Base-by-base conservation (phyloP, 2,888 invertebrate species). In the Clivina fossor region DNA sequence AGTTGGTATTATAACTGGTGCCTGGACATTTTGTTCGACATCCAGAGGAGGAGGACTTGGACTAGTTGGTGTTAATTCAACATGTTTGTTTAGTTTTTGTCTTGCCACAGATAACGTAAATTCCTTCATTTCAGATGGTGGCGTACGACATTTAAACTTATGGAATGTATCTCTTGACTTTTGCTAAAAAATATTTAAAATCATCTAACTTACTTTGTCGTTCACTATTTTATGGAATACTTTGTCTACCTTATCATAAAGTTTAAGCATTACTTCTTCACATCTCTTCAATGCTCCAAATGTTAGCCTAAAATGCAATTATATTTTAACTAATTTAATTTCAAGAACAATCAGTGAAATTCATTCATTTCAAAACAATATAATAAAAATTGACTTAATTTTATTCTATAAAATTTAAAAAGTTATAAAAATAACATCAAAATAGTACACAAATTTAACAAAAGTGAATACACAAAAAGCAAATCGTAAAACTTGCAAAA, bases 241-340 rank as follows among this genome's bases (percentile, higher is more conserved):
- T 79, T 81, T 78, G 68, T 80, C 79, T 24, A 84, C 81, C 78
- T 83, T 86, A 37, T 78, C 75, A 64, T 82, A 80, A 60, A 86
- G 76, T 71, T 84, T 86, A 50, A 80, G 71, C 28, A 86, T 74
- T 55, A 86, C 84, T 67, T 82, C 82, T 72, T 86, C 85, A 69
- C 85, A 86, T 73, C 83, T 83, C 16, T 78, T 73, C 41, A 86
- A 70, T 47, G 85, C 85, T 62, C 84, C 83, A 71, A 83, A 77
- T 74, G 83, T 85, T 74, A 86, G 78, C 68, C 85, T 86, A 71
- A 65, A 74, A 74, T n/a, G n/a, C n/a, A n/a, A n/a, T n/a, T n/a
- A n/a, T n/a, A n/a, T n/a, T n/a, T n/a, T n/a, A n/a, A n/a, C n/a
- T n/a, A n/a, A n/a, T n/a, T n/a, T n/a, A n/a, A n/a, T n/a, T n/a